phyloP scores from a whole-genome alignment of 2,797 vertebrate species.

The Heterohyrax brucei region DNA sequence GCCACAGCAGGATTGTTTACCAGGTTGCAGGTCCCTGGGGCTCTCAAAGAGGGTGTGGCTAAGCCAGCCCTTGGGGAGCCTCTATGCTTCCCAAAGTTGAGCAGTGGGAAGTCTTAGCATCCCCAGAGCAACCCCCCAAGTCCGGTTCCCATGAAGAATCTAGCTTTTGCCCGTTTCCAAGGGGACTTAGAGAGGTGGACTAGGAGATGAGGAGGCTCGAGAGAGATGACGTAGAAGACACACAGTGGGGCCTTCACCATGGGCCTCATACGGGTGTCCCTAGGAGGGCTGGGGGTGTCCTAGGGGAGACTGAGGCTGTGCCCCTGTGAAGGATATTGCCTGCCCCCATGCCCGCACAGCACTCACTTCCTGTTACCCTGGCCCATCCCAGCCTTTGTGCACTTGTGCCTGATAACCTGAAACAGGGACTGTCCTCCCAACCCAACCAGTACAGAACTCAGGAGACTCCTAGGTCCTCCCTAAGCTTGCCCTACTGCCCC shows the following conservation, averaged over 20 bases:
- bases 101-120: not conserved
- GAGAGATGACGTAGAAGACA: not conserved
- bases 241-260: accelerated
- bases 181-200: not conserved
- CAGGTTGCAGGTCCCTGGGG: slow-evolving; percentile 76
- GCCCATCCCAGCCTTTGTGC: not conserved
- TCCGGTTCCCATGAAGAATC: not conserved
- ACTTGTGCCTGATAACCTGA: not conserved
- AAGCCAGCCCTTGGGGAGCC: not conserved
- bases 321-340: not conserved
- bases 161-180: not conserved
- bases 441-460: not conserved
- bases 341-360: too few species aligned
- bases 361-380: not conserved
- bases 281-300: not conserved
- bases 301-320: not conserved
- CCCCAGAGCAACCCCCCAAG: not conserved
- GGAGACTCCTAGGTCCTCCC: not conserved
- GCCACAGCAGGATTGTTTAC: slow-evolving; percentile 77
- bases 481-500: not conserved
- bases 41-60: slow-evolving; percentile 51
- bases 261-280: not conserved
- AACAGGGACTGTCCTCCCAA: not conserved
- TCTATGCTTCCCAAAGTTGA: not conserved
- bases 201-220: accelerated